These are phyloP conservation scores for Polypterus bichir DNA, from an alignment of 2,113 vertebrate genomes.

Conservation along the genomic window DNA sequence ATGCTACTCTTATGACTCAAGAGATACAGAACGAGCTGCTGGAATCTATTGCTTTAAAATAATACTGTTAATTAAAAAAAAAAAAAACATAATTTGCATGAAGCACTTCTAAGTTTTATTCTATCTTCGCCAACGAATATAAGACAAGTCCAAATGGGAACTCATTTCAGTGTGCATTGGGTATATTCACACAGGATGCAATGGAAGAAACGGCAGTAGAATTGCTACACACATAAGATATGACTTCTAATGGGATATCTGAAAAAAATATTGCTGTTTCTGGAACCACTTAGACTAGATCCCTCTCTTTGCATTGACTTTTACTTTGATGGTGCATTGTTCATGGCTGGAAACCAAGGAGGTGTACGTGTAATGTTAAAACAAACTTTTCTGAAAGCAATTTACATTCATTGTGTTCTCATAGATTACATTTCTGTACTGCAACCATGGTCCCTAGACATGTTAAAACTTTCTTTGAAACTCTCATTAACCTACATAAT, in stretches of 20 bases:
- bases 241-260: slow-evolving; percentile 14
- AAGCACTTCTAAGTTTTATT: background rate
- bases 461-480: background rate
- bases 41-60: slow-evolving; percentile 2
- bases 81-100: slow-evolving; percentile 10
- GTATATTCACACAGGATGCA: slow-evolving; percentile 5
- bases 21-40: slow-evolving; percentile 18
- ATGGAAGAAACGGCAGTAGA: slow-evolving; percentile 11
- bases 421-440: background rate
- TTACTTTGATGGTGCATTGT: background rate
- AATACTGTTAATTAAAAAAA: slow-evolving; percentile 15
- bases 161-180: slow-evolving; percentile 10
- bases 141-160: background rate
- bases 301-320: slow-evolving; percentile 7
- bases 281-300: slow-evolving; percentile 13
- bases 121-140: background rate
- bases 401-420: background rate
- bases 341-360: slow-evolving; percentile 2
- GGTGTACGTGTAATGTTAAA: background rate
- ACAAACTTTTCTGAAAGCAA: background rate
- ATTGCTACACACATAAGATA: slow-evolving; percentile 10
- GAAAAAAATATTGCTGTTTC: slow-evolving; percentile 9
- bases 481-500: background rate
- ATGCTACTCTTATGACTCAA: background rate
- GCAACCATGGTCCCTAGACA: background rate